phyloP scores from a whole-genome alignment of 2,797 vertebrate species.

The Bryconaethiops microstoma region DNA sequence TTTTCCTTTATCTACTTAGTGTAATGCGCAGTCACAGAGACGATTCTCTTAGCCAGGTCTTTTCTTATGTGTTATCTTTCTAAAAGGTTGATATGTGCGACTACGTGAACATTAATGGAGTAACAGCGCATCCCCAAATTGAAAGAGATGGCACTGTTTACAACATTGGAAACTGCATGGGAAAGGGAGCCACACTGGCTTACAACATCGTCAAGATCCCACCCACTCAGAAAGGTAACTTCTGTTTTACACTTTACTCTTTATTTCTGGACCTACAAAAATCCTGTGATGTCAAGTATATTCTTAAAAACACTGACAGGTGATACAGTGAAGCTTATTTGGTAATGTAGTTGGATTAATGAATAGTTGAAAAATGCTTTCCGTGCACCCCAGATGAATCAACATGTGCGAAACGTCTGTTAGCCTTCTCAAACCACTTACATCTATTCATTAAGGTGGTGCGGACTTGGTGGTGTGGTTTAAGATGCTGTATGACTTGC shows the following conservation, averaged over 20 bases:
- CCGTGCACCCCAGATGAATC: no score
- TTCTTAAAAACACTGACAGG: not conserved
- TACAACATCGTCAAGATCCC: slow-evolving; percentile 94
- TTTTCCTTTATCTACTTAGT: slow-evolving; percentile 4
- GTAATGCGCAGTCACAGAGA: no score
- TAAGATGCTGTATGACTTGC: no score
- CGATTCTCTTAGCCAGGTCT: not conserved
- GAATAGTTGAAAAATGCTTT: no score
- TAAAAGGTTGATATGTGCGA: slow-evolving; percentile 93
- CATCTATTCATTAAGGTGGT: no score
- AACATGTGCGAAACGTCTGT: no score
- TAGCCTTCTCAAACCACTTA: no score
- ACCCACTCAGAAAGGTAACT: slow-evolving; percentile 89
- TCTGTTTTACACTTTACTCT: not conserved
- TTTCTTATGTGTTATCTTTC: not conserved
- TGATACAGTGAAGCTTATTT: no score
- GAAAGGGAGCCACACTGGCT: slow-evolving; percentile 91
- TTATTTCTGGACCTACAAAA: not conserved
- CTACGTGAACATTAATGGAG: slow-evolving; percentile 90
- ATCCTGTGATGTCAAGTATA: not conserved
- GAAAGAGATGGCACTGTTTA: slow-evolving; percentile 94
- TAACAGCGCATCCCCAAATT: slow-evolving; percentile 94
- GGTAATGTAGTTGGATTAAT: no score
- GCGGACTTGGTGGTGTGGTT: no score
- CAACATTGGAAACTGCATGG: slow-evolving; percentile 98